Evolutionary conservation across 1,140 invertebrate species (phyloP), one percentile per base, ranked within the genome.

Genomic region (Liolophura sinensis): DNA sequence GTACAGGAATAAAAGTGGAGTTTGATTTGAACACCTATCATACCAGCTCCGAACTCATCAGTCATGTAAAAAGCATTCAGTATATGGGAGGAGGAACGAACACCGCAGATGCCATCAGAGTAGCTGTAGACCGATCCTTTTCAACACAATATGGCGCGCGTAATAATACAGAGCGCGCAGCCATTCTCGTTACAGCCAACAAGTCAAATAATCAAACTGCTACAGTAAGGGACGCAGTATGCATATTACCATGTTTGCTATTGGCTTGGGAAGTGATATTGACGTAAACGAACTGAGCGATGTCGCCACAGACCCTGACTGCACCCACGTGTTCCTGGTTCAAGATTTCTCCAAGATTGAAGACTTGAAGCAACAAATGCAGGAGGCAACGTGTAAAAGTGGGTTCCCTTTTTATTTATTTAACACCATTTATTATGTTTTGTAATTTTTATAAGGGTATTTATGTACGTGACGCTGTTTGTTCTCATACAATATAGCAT

Each of bases 311-410:
- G 66, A 67, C 20, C 76, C 76, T 14, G 60, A 67, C 16, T 79
- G 77, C 64, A 77, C 76, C 0, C 77, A 79, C 62, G 74, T 77
- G 60, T 73, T 73, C 20, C 62, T 60, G 47, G 64, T 77, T 15
- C 65, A 63, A 1, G 66, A 63, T 1, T 79, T 70, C 48, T 62
- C 64, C 7, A 76, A 79, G 49, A 75, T 79, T 9, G 68, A 69
- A 40, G 31, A 40, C 31, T 40, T 40, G 31, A 40, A 40, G 31
- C 31, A 40, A 40, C 31, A 40, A 40, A 40, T 40, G 31, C 31
- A 40, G 31, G 31, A 3, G 9, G 31, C 31, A 40, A 9, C 3
- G 3, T 40, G 31, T 40, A 3, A 40, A 40, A 40, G 31, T 40
- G 9, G 31, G 31, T 40, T 3, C 31, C 31, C 9, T 40, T 3